Conservation (phyloP, 2,113 vertebrate species). For the Elanus axillaris region DNA sequence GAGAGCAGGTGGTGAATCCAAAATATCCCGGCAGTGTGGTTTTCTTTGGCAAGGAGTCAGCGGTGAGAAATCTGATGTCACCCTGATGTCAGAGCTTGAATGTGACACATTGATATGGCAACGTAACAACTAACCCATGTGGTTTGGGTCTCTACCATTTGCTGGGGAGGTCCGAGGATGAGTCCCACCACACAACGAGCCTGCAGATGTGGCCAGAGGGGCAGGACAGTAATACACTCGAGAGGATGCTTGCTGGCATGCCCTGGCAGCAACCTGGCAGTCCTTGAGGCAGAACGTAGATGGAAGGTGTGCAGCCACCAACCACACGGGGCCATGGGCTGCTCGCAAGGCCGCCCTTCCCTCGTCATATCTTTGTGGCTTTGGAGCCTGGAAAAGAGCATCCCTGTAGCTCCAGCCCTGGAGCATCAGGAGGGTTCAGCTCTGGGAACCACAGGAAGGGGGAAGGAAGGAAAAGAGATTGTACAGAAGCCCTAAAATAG, state of each 20-base stretch:
- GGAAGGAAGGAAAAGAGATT: background rate
- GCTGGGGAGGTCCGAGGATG: background rate
- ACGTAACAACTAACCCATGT: accelerated
- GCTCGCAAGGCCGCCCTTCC: accelerated
- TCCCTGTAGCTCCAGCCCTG: background rate
- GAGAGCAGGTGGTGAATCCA: background rate
- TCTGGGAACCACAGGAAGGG: background rate
- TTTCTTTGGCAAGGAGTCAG: background rate
- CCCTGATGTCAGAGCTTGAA: background rate
- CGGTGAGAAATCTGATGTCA: background rate
- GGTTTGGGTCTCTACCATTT: background rate
- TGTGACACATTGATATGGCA: background rate
- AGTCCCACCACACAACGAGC: background rate
- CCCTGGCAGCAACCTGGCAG: background rate
- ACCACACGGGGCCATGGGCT: background rate
- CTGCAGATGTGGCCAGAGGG: background rate
- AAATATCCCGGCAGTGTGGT: background rate
- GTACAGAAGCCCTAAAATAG: background rate
- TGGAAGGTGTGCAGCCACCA: background rate
- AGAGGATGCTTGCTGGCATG: background rate
- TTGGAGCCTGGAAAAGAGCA: background rate
- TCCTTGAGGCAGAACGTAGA: background rate
- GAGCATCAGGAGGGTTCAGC: background rate
- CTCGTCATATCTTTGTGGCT: background rate
- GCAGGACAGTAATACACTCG: background rate